Evolutionary conservation across 2,797 vertebrate genomes (phyloP).

Genomic region (Apodemus agrarius): DNA sequence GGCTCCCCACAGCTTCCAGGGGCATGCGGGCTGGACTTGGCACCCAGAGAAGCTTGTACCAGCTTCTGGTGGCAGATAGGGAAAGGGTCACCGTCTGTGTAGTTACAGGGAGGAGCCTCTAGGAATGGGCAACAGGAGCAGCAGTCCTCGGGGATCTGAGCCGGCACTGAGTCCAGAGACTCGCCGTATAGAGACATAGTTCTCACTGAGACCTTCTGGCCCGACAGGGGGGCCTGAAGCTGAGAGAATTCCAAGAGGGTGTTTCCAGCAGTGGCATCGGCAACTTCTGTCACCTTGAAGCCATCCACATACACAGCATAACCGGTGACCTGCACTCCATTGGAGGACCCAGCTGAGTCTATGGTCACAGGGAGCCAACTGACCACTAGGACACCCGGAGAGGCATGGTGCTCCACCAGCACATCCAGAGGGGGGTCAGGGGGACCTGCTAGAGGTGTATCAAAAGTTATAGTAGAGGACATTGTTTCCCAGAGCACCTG

Average conservation of each 20-base stretch:
- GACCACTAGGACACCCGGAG: conserved; percentile 90
- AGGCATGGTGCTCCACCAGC: conserved; percentile 91
- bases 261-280: conserved; percentile 94
- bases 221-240: conserved; percentile 88
- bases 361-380: conserved; percentile 97
- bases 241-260: conserved; percentile 91
- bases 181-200: conserved; percentile 93
- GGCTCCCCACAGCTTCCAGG: conserved; percentile 21
- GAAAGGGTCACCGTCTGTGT: conserved; percentile 69
- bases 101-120: conserved; percentile 82
- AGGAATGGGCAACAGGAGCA: conserved; percentile 75
- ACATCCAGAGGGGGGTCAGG: conserved; percentile 95
- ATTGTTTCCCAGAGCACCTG: conserved; percentile 87
- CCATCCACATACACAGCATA: conserved; percentile 94
- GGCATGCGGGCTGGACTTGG: neutral
- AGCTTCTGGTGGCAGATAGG: conserved; percentile 26
- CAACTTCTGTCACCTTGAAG: conserved; percentile 93
- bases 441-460: conserved; percentile 89
- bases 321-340: conserved; percentile 94
- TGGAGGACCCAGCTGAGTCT: conserved; percentile 94
- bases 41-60: neutral
- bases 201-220: conserved; percentile 92
- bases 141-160: conserved; percentile 90
- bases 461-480: conserved; percentile 88
- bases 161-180: conserved; percentile 92